Conservation (phyloP, 2,113 vertebrate genomes). For the western clawed frog (Xenopus tropicalis) region DNA sequence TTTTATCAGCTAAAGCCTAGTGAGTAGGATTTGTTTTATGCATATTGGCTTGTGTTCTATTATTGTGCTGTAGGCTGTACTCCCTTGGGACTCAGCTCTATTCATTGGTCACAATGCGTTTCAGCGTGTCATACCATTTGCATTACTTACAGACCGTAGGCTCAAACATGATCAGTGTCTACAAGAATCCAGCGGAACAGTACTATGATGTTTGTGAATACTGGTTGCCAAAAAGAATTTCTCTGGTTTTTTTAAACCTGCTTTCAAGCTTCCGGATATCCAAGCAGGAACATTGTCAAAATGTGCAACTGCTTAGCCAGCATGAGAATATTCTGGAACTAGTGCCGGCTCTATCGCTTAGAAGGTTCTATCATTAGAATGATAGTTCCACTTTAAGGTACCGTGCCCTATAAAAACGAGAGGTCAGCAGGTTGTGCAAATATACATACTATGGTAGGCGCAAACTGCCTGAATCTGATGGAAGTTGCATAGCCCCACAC, state of each 20-base stretch:
- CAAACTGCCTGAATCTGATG: too few species aligned
- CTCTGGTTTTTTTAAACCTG: neutral
- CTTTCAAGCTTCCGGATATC: neutral
- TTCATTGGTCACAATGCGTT: slow-evolving; percentile 76
- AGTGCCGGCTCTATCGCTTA: neutral
- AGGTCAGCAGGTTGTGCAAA: too few species aligned
- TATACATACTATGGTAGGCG: too few species aligned
- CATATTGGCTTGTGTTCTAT: slow-evolving; percentile 72
- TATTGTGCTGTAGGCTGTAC: slow-evolving; percentile 65
- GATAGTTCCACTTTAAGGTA: too few species aligned
- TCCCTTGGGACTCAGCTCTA: slow-evolving; percentile 69
- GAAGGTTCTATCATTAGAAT: too few species aligned
- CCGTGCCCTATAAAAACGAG: too few species aligned
- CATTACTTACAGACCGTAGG: slow-evolving; percentile 68
- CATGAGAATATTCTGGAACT: neutral
- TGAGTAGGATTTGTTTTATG: slow-evolving; percentile 71
- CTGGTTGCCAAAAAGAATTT: slow-evolving; percentile 46
- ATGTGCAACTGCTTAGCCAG: neutral
- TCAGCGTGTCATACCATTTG: slow-evolving; percentile 68
- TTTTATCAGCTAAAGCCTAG: slow-evolving; percentile 61
- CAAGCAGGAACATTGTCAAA: neutral
- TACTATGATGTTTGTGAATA: slow-evolving; percentile 53
- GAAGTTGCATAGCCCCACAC: too few species aligned
- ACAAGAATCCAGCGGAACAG: slow-evolving; percentile 50
- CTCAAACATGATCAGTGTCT: slow-evolving; percentile 62